Conservation (phyloP, 2,113 vertebrate species). For the Cranoglanis bouderius region DNA sequence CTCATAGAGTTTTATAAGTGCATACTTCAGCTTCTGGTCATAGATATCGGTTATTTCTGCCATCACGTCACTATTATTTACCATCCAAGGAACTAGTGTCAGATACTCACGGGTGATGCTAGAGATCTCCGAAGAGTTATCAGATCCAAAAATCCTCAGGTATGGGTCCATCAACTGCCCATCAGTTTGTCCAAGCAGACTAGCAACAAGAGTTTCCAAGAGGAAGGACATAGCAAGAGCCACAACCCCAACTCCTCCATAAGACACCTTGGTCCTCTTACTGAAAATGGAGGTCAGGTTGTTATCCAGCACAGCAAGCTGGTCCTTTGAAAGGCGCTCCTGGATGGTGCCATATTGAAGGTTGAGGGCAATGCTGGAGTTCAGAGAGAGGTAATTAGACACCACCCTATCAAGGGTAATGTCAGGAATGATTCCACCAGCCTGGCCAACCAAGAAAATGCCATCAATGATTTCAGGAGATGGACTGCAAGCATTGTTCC, state of each 20-base stretch:
- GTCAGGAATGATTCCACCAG: conserved; percentile 68
- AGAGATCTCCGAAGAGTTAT: conserved; percentile 64
- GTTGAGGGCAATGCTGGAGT: conserved; percentile 64
- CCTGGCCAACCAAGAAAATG: conserved; percentile 67
- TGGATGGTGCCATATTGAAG: conserved; percentile 63
- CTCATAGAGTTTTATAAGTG: conserved; percentile 69
- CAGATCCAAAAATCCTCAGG: conserved; percentile 65
- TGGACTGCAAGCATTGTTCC: conserved; percentile 58
- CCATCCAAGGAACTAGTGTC: conserved; percentile 55
- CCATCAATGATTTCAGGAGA: conserved; percentile 65
- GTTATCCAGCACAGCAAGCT: conserved; percentile 56
- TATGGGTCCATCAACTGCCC: conserved; percentile 21
- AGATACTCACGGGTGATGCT: conserved; percentile 67
- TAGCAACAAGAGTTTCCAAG: conserved; percentile 67
- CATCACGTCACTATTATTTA: conserved; percentile 62
- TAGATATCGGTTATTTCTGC: conserved; percentile 69
- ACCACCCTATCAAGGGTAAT: conserved; percentile 68
- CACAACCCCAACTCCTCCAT: conserved; percentile 70
- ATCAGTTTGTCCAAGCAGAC: conserved; percentile 19
- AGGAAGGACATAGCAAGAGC: conserved; percentile 72
- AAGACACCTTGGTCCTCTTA: conserved; percentile 52
- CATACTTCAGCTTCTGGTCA: conserved; percentile 67
- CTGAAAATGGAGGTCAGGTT: conserved; percentile 61
- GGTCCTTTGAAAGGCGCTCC: conserved; percentile 61
- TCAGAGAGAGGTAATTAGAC: conserved; percentile 69